Evolutionary conservation across 2,113 vertebrate species (phyloP).

Genomic region (Nannobrachium achirus): DNA sequence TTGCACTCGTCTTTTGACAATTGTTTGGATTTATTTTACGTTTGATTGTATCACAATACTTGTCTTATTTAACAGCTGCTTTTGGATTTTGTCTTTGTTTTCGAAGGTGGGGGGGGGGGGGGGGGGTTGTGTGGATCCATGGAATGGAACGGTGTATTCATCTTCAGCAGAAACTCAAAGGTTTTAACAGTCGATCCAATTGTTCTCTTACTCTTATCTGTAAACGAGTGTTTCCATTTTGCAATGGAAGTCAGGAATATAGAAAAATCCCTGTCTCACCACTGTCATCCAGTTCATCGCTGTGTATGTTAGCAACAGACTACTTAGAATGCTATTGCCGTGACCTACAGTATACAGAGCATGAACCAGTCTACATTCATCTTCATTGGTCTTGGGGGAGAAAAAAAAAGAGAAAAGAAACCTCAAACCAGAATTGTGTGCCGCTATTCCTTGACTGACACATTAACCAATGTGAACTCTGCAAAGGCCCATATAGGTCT

Average conservation of each 20-base stretch:
- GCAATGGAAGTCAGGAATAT: background rate
- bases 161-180: background rate
- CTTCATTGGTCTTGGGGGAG: conserved; percentile 13
- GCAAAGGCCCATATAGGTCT: conserved; percentile 38
- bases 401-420: background rate
- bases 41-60: conserved; percentile 21
- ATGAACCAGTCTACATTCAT: conserved; percentile 35
- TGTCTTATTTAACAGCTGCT: conserved; percentile 42
- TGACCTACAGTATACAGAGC: conserved; percentile 37
- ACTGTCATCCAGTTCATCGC: conserved; percentile 44
- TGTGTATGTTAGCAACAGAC: conserved; percentile 32
- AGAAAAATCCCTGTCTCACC: conserved; percentile 8
- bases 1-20: conserved; percentile 61
- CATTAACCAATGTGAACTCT: conserved; percentile 48
- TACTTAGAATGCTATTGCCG: conserved; percentile 44
- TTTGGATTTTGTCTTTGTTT: conserved; percentile 45
- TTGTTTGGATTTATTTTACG: conserved; percentile 8
- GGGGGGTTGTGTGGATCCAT: background rate
- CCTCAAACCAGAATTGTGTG: conserved; percentile 21
- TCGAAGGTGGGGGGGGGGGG: background rate
- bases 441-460: conserved; percentile 38
- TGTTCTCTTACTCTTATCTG: conserved; percentile 11
- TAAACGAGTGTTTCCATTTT: conserved; percentile 16
- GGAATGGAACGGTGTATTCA: conserved; percentile 10
- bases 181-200: background rate